Evolutionary conservation across 2,113 vertebrate genomes (phyloP).

Genomic region (Strigops habroptila): DNA sequence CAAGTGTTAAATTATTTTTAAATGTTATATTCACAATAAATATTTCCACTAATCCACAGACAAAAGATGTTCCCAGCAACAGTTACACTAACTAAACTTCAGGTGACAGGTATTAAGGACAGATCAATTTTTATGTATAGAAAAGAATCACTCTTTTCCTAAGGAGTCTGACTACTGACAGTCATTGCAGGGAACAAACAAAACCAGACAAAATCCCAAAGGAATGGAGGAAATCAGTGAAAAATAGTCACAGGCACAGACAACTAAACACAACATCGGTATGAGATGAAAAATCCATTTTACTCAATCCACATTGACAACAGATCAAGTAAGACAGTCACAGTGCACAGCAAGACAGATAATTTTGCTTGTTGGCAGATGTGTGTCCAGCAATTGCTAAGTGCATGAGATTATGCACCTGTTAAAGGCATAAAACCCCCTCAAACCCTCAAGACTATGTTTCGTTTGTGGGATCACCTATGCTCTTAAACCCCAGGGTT

Average conservation of each 20-base stretch:
- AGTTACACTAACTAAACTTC: neutral
- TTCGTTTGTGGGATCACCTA: neutral
- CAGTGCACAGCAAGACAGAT: neutral
- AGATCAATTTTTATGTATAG: neutral
- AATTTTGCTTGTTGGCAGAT: neutral
- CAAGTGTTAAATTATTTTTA: neutral
- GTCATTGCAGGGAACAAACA: neutral
- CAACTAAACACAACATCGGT: neutral
- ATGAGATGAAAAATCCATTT: constrained; percentile 35
- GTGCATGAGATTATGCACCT: neutral
- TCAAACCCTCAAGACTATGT: neutral
- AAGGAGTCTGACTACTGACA: neutral
- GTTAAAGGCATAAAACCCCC: rapidly evolving
- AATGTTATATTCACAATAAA: neutral
- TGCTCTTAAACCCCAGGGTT: neutral
- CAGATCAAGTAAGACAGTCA: neutral
- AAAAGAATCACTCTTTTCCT: neutral
- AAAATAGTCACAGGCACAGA: constrained; percentile 4
- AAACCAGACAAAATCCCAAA: neutral
- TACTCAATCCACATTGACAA: neutral
- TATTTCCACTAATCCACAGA: neutral
- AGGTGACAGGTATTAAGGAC: neutral
- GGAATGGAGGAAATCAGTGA: constrained; percentile 5
- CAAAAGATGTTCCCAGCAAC: neutral
- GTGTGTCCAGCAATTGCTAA: neutral